Base-by-base conservation (phyloP, 2,797 vertebrate species). In the Sebastes kiyomatsui region DNA sequence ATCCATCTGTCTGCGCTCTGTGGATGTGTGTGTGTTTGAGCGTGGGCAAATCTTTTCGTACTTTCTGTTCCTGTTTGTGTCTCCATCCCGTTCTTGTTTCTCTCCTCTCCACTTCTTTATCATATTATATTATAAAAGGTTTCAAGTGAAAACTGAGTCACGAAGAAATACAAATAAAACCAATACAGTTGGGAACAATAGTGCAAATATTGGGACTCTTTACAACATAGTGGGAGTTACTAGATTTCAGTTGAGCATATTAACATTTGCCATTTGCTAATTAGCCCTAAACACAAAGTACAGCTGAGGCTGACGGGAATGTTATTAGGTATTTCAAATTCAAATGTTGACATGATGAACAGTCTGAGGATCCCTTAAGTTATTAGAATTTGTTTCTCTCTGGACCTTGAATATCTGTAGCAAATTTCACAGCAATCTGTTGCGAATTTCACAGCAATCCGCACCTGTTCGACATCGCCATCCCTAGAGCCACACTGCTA, bases 1-100 rank as follows among this genome's bases (percentile, higher is more conserved):
- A 83, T 75, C 84, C 75, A 81, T 89, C 85, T 81, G 72, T 72
- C 82, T 67, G 72, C 20, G 3, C 55, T 80, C 20, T 42, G 73
- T 79, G 52, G 28, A 38, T 80, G 82, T 88, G 83, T 72, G 28
- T 75, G 85, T 70, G 72, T 70, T 13, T 62, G 71, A 75, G 81
- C 64, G 69, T 75, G 82, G 80, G 76, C 55, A 69, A 18, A 35
- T 72, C 52, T 42, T 60, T 49, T 56, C 14, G 20, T 79, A 72
- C 79, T 76, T 33, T 72, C 30, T 83, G 65, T 68, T 80, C 77
- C 78, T 65, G 22, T 59, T 67, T 25, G 67, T 73, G 16, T 84
- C n/a, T 59, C 59, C 20, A 65, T 59, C 38, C 25, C 16, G 61
- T 79, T 52, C 3, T 1, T 23, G 33, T 33, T 32, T 42, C 27